These are phyloP conservation scores for Parauchenoglanis punctatus DNA, from an alignment of 2,797 vertebrate species.

Conservation along the genomic window DNA sequence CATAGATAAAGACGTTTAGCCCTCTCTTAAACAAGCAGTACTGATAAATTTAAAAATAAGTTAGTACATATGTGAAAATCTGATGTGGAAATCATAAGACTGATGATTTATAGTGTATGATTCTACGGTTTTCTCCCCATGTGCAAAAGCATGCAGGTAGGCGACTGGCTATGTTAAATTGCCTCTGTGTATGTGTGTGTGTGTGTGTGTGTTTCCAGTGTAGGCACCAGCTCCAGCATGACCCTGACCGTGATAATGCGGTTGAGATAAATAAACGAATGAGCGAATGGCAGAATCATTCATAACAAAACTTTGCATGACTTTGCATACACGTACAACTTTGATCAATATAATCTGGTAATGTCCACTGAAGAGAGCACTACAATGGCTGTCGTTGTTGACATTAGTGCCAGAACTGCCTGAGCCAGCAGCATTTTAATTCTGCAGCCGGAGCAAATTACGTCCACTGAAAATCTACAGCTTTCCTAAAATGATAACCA, in stretches of 20 bases:
- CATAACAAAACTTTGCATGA: neutral
- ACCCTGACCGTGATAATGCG: neutral
- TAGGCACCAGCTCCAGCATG: neutral
- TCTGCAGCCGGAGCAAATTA: conserved; percentile 35
- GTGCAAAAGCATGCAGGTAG: neutral
- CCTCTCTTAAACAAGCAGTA: neutral
- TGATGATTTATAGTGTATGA: neutral
- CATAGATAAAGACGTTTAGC: neutral
- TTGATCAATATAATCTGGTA: conserved; percentile 18
- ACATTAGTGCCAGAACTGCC: conserved; percentile 29
- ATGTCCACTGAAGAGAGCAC: conserved; percentile 26
- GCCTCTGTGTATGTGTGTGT: neutral
- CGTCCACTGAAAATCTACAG: conserved; percentile 45
- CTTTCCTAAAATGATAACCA: conserved; percentile 56
- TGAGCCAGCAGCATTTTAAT: conserved; percentile 44
- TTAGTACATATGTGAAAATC: neutral
- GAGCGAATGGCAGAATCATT: neutral
- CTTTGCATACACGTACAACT: neutral
- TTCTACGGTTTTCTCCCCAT: neutral
- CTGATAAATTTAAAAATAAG: neutral
- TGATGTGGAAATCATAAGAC: neutral
- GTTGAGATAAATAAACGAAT: neutral
- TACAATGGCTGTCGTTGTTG: conserved; percentile 28
- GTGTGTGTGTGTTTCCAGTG: neutral
- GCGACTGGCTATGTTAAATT: neutral